phyloP scores from a whole-genome alignment of 2,888 invertebrate species.

The Napeogenes inachia region DNA sequence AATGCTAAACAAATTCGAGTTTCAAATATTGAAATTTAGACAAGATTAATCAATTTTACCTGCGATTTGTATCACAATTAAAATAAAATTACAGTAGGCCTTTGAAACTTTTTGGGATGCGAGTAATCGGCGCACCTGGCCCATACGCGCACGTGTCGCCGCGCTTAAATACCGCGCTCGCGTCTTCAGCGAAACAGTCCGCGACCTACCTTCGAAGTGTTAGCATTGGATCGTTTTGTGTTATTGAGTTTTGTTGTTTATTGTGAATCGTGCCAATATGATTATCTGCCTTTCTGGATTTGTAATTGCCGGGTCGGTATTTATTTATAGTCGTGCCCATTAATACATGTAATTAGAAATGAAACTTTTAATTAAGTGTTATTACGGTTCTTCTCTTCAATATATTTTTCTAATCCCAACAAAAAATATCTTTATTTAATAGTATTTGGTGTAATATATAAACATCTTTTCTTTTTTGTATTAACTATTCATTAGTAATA shows the following conservation, averaged over 20 bases:
- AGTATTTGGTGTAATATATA: not conserved
- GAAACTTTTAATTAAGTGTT: no score
- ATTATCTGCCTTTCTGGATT: slow-evolving; percentile 75
- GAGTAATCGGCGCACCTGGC: not conserved
- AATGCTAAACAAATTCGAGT: no score
- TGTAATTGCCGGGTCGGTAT: slow-evolving; percentile 71
- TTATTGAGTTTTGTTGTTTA: not conserved
- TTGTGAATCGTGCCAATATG: slow-evolving; percentile 42
- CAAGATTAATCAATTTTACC: no score
- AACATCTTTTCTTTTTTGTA: not conserved
- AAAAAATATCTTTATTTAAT: no score
- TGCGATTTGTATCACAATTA: no score
- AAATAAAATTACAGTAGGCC: not conserved
- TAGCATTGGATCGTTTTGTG: not conserved
- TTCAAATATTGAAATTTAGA: no score
- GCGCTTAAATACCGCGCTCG: slow-evolving; percentile 13
- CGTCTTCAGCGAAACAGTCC: slow-evolving; percentile 17
- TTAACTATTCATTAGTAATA: not conserved
- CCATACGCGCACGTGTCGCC: slow-evolving; percentile 14
- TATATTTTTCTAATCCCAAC: no score
- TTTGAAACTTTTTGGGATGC: slow-evolving; percentile 6
- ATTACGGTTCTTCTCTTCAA: no score
- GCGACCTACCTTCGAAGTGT: not conserved
- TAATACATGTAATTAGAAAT: no score
- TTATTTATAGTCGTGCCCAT: not conserved